Evolutionary conservation across 2,113 vertebrate genomes (phyloP), one percentile per base, ranked within the genome.

Genomic region (Furnarius figulus): DNA sequence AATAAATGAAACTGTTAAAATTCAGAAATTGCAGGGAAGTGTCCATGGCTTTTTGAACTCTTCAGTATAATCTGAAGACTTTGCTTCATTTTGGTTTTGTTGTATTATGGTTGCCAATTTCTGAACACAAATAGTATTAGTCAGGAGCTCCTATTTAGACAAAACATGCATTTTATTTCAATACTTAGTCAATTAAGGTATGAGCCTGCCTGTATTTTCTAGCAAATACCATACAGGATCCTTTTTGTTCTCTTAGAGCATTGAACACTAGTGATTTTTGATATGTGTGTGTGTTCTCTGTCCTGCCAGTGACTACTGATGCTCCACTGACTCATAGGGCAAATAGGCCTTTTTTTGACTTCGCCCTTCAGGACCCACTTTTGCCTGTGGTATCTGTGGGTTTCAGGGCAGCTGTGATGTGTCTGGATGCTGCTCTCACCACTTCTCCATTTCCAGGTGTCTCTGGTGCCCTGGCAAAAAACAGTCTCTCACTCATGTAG

Each of bases 401-500:
- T 74, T 81, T 70, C 0, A 3, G 53, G 53, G 30, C 40, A 52
- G 30, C 40, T 53, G 37, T 37, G 44, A 22, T 2, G 6, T 46
- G 37, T 37, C 55, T 49, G n/a, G 16, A 18, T 39, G 33, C 59
- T 73, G 58, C 30, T 76, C n/a, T 61, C 2, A 1, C 8, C 0
- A 0, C 37, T 90, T 74, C 50, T 56, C 13, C 4, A 0, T 30
- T 77, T 70, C 66, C 74, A 78, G n/a, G 21, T 44, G 8, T 49
- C 31, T 87, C 47, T 52, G n/a, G 55, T 74, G 46, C 46, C 40
- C 61, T 85, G 71, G n/a, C 46, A 78, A 62, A 78, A 81, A 24
- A 3, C 6, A 0, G 15, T 27, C 4, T 2, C 28, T 30, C 11
- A 4, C 15, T 89, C 5, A 1, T 5, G 4, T 21, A 25, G 53